Conservation (phyloP, 2,888 invertebrate species). For the Polymixis lichenea region DNA sequence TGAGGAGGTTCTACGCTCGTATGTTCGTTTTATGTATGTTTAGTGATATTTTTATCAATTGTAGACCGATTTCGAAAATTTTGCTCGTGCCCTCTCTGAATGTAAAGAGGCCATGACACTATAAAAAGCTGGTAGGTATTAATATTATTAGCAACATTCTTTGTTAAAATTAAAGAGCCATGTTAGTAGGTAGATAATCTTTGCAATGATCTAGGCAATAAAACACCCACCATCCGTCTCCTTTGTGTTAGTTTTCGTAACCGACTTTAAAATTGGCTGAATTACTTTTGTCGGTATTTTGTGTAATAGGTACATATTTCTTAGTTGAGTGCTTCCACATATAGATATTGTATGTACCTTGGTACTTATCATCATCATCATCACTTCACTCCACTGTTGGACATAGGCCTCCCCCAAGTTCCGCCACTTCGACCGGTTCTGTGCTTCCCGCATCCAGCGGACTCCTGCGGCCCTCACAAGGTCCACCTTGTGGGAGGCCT, state of each 20-base stretch:
- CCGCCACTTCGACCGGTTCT: no score
- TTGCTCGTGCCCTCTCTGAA: not conserved
- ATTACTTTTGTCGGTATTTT: slow-evolving; percentile 7
- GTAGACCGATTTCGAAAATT: not conserved
- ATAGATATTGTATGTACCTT: no score
- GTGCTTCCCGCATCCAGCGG: no score
- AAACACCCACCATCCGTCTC: not conserved
- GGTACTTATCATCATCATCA: no score
- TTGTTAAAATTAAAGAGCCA: not conserved
- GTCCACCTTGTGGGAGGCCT: no score
- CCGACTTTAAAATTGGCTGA: not conserved
- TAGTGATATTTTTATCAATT: no score
- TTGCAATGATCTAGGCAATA: not conserved
- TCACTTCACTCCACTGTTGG: no score
- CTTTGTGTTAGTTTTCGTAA: not conserved
- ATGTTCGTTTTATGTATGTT: no score
- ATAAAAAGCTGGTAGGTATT: no score
- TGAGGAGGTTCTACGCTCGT: no score
- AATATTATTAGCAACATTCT: not conserved
- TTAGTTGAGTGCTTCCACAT: slow-evolving; percentile 8
- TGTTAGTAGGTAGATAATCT: not conserved
- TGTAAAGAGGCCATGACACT: not conserved
- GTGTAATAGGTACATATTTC: not conserved
- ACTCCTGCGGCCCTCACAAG: no score
- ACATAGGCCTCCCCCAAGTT: no score